Evolutionary conservation across 2,888 invertebrate genomes (phyloP), one percentile per base, ranked within the genome.

Genomic region (Calliphora vomitoria): DNA sequence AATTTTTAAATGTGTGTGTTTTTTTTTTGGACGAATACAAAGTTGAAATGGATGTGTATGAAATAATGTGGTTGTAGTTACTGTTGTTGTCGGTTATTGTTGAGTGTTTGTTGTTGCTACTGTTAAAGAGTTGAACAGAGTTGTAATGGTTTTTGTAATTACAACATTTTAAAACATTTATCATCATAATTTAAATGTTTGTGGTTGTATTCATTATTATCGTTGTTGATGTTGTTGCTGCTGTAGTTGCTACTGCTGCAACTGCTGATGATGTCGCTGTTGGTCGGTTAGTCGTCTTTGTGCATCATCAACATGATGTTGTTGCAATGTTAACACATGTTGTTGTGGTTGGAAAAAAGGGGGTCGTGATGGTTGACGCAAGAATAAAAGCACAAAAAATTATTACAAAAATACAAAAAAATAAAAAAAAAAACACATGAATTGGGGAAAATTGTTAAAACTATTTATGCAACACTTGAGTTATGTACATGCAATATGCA

Each of bases 271-370:
- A 50, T 75, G 60, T 41, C 44, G 75, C 66, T 75, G 68, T 75
- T 85, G 68, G 69, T 74, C 72, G 58, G 47, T 66, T 64, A 55
- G 71, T 78, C 69, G 68, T 44, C 87, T 84, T 78, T 82, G 68
- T 74, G 75, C 74, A 79, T 41, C 82, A 82, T 71, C 78, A 79
- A 79, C 75, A 85, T 82, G 79, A 50, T 85, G 87, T 82, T 82
- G 85, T 71, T 85, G 85, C 74, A 81, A 75, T 85, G 82, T 87
- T 82, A 87, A 87, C 87, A 87, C 75, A 87, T 87, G 87, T 87
- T 87, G 78, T 85, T 85, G 87, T 82, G 87, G 85, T 85, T 85
- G 82, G 25, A 66, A 87, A 78, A 82, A 86, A 69, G 78, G 82
- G 85, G 78, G 78, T 75, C 82, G 84, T n/a, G 35, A 44, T 78